Evolutionary conservation across 2,888 invertebrate genomes (phyloP).

Genomic region (Eucriotettix oculatus): DNA sequence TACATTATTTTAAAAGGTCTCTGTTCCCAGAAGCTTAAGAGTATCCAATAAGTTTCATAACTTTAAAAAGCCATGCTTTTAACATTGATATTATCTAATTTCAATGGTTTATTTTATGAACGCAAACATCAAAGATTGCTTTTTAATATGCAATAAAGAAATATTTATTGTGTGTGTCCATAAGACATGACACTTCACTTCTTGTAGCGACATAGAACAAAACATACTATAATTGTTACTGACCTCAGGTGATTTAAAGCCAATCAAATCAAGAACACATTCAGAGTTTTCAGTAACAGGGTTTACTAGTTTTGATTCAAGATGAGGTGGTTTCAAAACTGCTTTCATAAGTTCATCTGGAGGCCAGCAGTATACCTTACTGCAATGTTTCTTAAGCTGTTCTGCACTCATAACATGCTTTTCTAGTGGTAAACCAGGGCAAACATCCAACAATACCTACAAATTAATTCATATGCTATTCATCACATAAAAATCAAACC

Average conservation of each 20-base stretch:
- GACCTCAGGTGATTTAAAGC: slow-evolving; percentile 36
- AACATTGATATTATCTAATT: too few relatives aligned
- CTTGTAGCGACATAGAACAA: too few relatives aligned
- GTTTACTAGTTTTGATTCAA: slow-evolving; percentile 28
- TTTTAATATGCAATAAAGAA: too few relatives aligned
- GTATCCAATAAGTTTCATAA: too few relatives aligned
- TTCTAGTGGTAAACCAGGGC: slow-evolving; percentile 49
- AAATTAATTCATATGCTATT: slow-evolving; percentile 15
- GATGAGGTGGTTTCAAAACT: slow-evolving; percentile 26
- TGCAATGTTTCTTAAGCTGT: slow-evolving; percentile 31
- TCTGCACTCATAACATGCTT: slow-evolving; percentile 44
- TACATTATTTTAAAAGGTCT: too few relatives aligned
- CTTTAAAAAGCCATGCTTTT: too few relatives aligned
- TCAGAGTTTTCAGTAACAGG: slow-evolving; percentile 33
- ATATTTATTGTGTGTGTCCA: too few relatives aligned
- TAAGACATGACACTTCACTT: too few relatives aligned
- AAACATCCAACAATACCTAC: slow-evolving; percentile 41
- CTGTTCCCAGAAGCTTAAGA: too few relatives aligned
- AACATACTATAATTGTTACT: slow-evolving; percentile 12
- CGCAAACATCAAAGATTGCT: too few relatives aligned
- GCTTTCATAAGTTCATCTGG: slow-evolving; percentile 25
- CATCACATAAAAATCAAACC: not conserved
- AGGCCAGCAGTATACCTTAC: slow-evolving; percentile 24
- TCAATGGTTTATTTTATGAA: too few relatives aligned
- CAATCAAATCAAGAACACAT: slow-evolving; percentile 36